Conservation (phyloP, 30 jellyfish, hydroid and myxozoan species). For the Turritopsis rubra region DNA sequence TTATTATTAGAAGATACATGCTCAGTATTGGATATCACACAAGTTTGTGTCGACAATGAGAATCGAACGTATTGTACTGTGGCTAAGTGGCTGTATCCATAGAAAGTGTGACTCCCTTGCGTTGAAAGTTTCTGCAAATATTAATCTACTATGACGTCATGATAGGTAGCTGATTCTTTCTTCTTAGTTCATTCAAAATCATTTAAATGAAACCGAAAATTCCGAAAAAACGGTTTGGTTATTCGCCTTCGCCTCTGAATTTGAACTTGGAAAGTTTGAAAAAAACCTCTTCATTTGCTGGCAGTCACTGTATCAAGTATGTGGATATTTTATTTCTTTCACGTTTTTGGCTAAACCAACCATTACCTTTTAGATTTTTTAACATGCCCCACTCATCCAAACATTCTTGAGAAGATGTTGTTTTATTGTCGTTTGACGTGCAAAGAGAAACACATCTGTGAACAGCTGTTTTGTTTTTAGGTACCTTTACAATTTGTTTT, state of each 20-base stretch:
- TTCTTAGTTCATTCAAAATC: slow-evolving; percentile 56
- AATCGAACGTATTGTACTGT: slow-evolving; percentile 63
- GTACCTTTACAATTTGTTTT: too few species aligned
- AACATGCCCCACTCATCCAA: too few species aligned
- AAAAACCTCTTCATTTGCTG: slow-evolving; percentile 70
- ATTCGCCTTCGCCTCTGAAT: slow-evolving; percentile 65
- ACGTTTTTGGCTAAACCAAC: too few species aligned
- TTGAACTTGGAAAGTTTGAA: slow-evolving; percentile 91
- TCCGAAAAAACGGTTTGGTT: slow-evolving; percentile 61
- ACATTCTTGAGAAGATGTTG: too few species aligned
- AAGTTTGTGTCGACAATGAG: slow-evolving; percentile 74
- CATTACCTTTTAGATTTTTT: too few species aligned
- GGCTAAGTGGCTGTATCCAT: slow-evolving; percentile 38
- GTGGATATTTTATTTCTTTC: too few species aligned
- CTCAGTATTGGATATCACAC: slow-evolving; percentile 61
- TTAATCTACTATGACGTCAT: background rate
- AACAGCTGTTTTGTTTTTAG: too few species aligned
- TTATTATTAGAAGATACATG: slow-evolving; percentile 49
- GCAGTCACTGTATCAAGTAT: slow-evolving; percentile 83
- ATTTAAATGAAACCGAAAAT: slow-evolving; percentile 35
- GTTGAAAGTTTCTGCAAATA: too few species aligned
- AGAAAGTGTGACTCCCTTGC: background rate
- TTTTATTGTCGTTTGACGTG: too few species aligned
- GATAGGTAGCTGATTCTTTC: background rate
- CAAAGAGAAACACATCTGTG: too few species aligned